Conservation (phyloP, 1,140 invertebrate genomes). For the Papilio helenus region DNA sequence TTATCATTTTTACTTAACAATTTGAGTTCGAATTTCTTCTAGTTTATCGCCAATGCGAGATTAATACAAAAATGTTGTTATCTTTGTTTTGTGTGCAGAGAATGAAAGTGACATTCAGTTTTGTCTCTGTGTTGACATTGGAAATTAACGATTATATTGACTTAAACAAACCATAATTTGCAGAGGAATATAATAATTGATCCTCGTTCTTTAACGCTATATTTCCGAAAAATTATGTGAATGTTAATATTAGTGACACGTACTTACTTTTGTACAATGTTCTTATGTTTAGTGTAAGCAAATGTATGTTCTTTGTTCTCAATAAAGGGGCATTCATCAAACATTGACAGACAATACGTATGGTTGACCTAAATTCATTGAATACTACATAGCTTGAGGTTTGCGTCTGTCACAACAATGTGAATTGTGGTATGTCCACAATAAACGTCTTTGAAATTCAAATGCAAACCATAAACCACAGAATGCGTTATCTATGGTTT, state of each 20-base stretch:
- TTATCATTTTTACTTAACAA: neutral
- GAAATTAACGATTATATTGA: no score
- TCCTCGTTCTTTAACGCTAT: no score
- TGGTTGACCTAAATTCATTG: conserved; percentile 9
- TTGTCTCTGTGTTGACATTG: no score
- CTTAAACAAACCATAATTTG: no score
- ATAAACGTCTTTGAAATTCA: neutral
- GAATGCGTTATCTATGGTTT: neutral
- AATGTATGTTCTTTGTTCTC: neutral
- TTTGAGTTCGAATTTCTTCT: neutral
- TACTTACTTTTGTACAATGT: neutral
- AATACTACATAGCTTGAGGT: neutral
- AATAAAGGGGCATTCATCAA: neutral
- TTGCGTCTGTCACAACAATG: conserved; percentile 1
- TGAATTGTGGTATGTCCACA: neutral
- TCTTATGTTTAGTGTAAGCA: neutral
- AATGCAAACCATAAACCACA: neutral
- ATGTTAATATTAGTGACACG: neutral
- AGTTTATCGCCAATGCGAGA: neutral
- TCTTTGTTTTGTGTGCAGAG: no score
- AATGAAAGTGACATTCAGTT: no score
- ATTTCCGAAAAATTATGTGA: no score
- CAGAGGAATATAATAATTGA: no score
- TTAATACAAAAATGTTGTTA: no score
- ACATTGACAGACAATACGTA: neutral